phyloP scores from a whole-genome alignment of 2,888 invertebrate genomes.

The Steinernema scapterisci region DNA sequence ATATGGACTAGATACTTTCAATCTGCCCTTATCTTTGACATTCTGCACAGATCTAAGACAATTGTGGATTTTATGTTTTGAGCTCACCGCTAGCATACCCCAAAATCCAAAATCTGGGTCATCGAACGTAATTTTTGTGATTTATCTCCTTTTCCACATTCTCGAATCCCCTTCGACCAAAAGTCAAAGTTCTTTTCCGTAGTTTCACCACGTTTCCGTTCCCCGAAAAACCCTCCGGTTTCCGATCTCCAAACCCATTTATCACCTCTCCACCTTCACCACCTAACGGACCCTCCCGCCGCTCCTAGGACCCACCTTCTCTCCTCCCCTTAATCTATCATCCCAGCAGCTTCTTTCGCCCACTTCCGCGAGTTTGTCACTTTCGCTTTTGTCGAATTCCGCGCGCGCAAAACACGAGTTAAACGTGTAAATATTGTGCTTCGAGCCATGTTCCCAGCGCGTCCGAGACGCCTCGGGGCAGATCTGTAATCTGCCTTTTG shows the following conservation, averaged over 20 bases:
- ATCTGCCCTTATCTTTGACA: no score
- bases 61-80: no score
- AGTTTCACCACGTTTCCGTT: no score
- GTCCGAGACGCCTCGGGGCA: background rate
- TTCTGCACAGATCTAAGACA: no score
- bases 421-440: constrained; percentile 1
- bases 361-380: constrained; percentile 19
- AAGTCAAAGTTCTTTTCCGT: no score
- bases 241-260: background rate
- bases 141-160: no score
- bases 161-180: no score
- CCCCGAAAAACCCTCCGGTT: background rate
- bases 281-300: background rate
- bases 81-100: no score
- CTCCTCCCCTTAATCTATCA: constrained; percentile 9
- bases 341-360: constrained; percentile 24
- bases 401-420: constrained; percentile 3
- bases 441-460: background rate
- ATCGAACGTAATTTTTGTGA: no score
- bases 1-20: no score
- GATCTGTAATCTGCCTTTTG: constrained; percentile 5
- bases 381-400: background rate
- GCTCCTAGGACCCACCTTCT: background rate
- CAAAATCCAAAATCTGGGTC: no score
- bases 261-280: background rate